These are phyloP conservation scores for Gulo gulo DNA, from an alignment of 2,113 vertebrate species.

Conservation along the genomic window DNA sequence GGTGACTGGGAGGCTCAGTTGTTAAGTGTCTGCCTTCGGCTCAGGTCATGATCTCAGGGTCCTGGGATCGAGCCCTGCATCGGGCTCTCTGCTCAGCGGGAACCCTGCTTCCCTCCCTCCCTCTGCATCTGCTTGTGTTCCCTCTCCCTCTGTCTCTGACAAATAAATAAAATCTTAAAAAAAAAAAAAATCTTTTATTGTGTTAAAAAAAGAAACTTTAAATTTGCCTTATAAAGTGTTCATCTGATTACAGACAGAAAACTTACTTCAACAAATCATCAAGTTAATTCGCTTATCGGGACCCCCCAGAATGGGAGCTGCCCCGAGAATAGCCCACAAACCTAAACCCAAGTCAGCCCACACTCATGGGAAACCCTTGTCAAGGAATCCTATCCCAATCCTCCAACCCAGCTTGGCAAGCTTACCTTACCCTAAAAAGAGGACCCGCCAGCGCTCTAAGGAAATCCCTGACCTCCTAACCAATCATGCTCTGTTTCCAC, in stretches of 20 bases:
- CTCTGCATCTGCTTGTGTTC: too few species aligned
- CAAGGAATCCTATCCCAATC: not conserved
- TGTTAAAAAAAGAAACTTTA: not conserved
- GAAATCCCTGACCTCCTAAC: not conserved
- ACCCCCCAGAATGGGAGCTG: not conserved
- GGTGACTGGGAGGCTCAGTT: not conserved
- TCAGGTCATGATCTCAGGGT: not conserved
- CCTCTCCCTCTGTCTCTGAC: too few species aligned
- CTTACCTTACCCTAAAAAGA: not conserved
- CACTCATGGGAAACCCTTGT: not conserved
- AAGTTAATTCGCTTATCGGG: not conserved
- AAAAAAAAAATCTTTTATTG: not conserved
- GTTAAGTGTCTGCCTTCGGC: not conserved
- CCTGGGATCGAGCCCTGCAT: too few species aligned
- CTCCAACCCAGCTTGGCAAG: not conserved
- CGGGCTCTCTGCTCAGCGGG: too few species aligned
- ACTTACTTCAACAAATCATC: not conserved
- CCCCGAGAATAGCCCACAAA: not conserved
- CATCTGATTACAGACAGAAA: not conserved
- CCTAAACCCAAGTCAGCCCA: not conserved
- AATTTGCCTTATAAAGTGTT: constrained; percentile 7
- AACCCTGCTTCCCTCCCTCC: too few species aligned
- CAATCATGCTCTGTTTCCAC: not conserved
- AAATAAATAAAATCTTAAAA: too few species aligned
- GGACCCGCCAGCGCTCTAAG: not conserved